These are phyloP conservation scores for Harlomillsia oculata DNA, from an alignment of 1,140 invertebrate genomes.

Conservation along the genomic window DNA sequence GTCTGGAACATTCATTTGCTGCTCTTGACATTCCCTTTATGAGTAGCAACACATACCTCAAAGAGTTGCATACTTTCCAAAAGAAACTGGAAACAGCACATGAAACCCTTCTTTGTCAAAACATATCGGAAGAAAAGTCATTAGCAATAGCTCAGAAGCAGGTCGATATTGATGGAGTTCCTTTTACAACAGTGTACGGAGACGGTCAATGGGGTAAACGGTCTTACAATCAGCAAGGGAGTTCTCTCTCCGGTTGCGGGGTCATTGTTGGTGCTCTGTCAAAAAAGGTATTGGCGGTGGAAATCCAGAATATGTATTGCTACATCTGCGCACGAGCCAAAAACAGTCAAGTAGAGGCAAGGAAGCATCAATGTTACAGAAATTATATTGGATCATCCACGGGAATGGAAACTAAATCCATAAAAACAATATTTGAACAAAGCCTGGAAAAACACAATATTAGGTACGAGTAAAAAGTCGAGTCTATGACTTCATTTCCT, in stretches of 20 bases:
- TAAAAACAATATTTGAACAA: conserved; percentile 35
- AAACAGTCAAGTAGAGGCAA: background rate
- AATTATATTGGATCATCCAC: conserved; percentile 35
- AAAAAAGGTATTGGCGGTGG: conserved; percentile 40
- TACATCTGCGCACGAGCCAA: background rate
- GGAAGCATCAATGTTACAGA: conserved; percentile 37
- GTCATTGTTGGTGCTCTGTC: conserved; percentile 21
- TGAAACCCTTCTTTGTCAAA: background rate
- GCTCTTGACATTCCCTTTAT: conserved; percentile 1
- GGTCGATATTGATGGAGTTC: background rate
- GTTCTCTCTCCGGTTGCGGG: background rate
- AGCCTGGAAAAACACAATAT: background rate
- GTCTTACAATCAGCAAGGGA: conserved; percentile 5
- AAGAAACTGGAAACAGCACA: background rate
- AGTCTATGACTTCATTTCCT: too few relatives aligned
- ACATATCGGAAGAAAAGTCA: background rate
- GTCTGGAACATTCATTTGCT: background rate
- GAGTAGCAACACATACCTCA: background rate
- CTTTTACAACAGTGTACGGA: background rate
- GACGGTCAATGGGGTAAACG: conserved; percentile 7
- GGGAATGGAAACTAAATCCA: conserved; percentile 37
- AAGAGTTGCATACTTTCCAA: background rate
- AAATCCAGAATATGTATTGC: conserved; percentile 42
- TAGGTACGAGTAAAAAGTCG: too few relatives aligned
- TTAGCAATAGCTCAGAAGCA: background rate